Conservation (phyloP, 2,888 invertebrate genomes). For the Apotomis betuletana region DNA sequence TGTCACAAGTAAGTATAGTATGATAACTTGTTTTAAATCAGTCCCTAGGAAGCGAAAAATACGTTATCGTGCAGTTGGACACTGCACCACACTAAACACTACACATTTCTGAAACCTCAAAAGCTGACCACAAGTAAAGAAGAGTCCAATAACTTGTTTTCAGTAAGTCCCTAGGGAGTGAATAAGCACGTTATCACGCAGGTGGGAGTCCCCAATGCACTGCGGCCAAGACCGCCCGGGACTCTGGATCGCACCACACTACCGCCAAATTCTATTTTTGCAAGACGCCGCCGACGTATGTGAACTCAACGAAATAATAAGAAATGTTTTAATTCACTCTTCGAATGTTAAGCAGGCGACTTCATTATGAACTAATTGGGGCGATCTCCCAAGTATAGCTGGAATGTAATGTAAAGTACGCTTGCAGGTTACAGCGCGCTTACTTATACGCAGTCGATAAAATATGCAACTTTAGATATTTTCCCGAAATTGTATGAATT, state of each 20-base stretch:
- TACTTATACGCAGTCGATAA: no score
- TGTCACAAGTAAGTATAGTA: no score
- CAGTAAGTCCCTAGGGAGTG: conserved; percentile 21
- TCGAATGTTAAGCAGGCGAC: conserved; percentile 46
- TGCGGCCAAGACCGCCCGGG: conserved; percentile 65
- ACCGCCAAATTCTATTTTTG: conserved; percentile 83
- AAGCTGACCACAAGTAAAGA: conserved; percentile 22
- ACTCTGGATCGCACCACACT: conserved; percentile 74
- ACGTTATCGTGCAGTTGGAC: conserved; percentile 11
- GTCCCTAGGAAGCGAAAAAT: no score
- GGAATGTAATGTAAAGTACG: neutral
- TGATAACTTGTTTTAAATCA: no score
- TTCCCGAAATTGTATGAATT: no score
- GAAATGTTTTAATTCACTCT: conserved; percentile 56
- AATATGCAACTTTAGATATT: no score
- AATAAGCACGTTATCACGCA: conserved; percentile 55
- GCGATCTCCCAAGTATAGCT: neutral
- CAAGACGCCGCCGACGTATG: conserved; percentile 78
- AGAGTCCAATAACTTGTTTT: conserved; percentile 1
- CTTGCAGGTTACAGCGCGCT: no score
- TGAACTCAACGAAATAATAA: conserved; percentile 72
- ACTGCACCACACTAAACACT: conserved; percentile 46
- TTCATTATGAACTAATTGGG: conserved; percentile 13
- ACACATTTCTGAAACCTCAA: conserved; percentile 22
- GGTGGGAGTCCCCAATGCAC: conserved; percentile 73